These are phyloP conservation scores for Synanthedon myopaeformis DNA, from an alignment of 2,888 invertebrate genomes.

Conservation along the genomic window DNA sequence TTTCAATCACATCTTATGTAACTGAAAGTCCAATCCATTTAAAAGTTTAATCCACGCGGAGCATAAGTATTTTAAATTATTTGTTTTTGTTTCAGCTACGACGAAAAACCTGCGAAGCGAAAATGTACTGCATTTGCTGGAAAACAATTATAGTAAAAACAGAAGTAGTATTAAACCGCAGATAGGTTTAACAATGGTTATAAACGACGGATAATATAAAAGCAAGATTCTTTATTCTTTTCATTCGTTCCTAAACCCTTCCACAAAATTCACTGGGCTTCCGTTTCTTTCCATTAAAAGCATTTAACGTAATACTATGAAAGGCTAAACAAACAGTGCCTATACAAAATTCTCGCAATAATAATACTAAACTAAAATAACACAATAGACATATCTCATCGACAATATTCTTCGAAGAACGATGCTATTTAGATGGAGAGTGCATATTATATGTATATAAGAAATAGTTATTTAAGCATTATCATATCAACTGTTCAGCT, in stretches of 20 bases:
- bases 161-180: slow-evolving; percentile 31
- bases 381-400: slow-evolving; percentile 12
- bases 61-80: slow-evolving; percentile 3
- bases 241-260: slow-evolving; percentile 19
- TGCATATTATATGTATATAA: background rate
- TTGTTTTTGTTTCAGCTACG: slow-evolving; percentile 34
- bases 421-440: background rate
- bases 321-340: slow-evolving; percentile 13
- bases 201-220: slow-evolving; percentile 34
- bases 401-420: slow-evolving; percentile 10
- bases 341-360: slow-evolving; percentile 9
- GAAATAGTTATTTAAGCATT: slow-evolving; percentile 3
- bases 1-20: too few species aligned
- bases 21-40: too few species aligned
- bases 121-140: slow-evolving; percentile 26
- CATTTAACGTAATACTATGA: slow-evolving; percentile 1
- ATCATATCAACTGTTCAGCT: slow-evolving; percentile 24
- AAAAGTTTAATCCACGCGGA: too few species aligned
- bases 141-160: slow-evolving; percentile 19
- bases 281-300: slow-evolving; percentile 11
- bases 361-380: slow-evolving; percentile 8
- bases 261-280: slow-evolving; percentile 14
- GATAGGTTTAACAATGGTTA: slow-evolving; percentile 41
- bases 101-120: slow-evolving; percentile 10
- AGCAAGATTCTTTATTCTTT: slow-evolving; percentile 17